These are phyloP conservation scores for Oopsacas minuta DNA, from an alignment of 37 sponge, comb jelly and placozoan species.

Conservation along the genomic window DNA sequence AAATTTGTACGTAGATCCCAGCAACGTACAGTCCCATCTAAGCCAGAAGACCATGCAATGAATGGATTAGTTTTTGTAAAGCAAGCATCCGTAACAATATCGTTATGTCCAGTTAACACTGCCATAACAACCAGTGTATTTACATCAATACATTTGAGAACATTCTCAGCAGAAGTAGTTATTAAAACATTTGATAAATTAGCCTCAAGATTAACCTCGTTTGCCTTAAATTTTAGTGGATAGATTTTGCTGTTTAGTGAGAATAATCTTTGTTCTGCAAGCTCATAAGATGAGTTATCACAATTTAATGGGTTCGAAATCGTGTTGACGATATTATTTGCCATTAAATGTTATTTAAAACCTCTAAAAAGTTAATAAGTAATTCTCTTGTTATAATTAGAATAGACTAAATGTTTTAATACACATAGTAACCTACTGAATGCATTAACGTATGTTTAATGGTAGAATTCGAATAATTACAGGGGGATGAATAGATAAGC, in stretches of 20 bases:
- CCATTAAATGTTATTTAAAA: neutral
- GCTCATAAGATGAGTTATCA: neutral
- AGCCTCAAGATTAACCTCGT: neutral
- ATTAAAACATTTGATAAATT: neutral
- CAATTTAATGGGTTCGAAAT: neutral
- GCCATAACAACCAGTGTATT: neutral
- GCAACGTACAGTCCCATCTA: neutral
- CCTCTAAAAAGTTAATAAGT: neutral
- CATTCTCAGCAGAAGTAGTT: slow-evolving; percentile 4
- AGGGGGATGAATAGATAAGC: no score
- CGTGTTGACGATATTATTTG: neutral
- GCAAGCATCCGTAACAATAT: neutral
- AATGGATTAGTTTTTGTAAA: neutral
- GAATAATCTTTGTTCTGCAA: neutral
- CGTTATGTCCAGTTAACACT: neutral
- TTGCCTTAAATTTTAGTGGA: neutral
- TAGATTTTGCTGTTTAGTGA: neutral
- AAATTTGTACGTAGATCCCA: slow-evolving; percentile 1
- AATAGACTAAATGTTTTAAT: no score
- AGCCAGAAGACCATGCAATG: neutral
- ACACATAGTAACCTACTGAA: no score
- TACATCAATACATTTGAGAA: neutral
- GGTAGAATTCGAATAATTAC: no score
- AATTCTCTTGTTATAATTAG: no score
- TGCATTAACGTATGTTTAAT: no score